Percentiles rank a stretch among this genome's conserved stretches.
These are phyloP conservation scores for Heliconius nattereri DNA, from an alignment of 1,140 invertebrate genomes.

Conservation along the genomic window DNA sequence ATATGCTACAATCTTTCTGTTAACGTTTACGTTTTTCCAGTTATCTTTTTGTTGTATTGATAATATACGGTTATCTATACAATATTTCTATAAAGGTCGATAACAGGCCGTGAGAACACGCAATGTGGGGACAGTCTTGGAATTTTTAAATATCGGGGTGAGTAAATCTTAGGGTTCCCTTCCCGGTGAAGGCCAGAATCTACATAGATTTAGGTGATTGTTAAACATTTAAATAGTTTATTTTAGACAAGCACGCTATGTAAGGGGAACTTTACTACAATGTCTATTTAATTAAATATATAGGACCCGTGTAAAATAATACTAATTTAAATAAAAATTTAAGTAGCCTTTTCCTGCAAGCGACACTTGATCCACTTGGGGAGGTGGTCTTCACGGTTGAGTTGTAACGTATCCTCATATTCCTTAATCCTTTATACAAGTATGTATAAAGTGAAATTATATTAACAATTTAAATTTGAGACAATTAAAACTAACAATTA, in stretches of 20 bases:
- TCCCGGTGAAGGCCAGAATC: neutral
- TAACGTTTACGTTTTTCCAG: neutral
- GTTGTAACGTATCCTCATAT: constrained; percentile 45
- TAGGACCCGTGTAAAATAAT: constrained; percentile 33
- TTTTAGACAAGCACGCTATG: neutral
- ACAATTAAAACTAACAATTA: neutral
- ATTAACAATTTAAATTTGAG: neutral
- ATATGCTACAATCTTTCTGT: neutral
- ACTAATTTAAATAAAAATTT: constrained; percentile 45
- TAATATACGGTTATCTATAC: constrained; percentile 56
- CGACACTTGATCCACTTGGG: constrained; percentile 48
- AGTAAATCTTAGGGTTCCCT: neutral
- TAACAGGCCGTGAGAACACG: constrained; percentile 67
- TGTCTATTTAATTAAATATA: neutral
- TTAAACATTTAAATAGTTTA: neutral
- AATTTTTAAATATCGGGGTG: constrained; percentile 36
- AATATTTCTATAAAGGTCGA: constrained; percentile 56
- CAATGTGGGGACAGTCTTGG: constrained; percentile 42
- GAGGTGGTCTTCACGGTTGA: constrained; percentile 51
- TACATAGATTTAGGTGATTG: neutral
- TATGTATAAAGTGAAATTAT: constrained; percentile 33
- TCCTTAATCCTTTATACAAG: constrained; percentile 32
- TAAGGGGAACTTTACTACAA: neutral
- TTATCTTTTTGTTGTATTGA: constrained; percentile 8
- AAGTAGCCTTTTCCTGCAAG: constrained; percentile 48